Conservation (phyloP, 2,113 vertebrate species). For the Arvicanthis niloticus region DNA sequence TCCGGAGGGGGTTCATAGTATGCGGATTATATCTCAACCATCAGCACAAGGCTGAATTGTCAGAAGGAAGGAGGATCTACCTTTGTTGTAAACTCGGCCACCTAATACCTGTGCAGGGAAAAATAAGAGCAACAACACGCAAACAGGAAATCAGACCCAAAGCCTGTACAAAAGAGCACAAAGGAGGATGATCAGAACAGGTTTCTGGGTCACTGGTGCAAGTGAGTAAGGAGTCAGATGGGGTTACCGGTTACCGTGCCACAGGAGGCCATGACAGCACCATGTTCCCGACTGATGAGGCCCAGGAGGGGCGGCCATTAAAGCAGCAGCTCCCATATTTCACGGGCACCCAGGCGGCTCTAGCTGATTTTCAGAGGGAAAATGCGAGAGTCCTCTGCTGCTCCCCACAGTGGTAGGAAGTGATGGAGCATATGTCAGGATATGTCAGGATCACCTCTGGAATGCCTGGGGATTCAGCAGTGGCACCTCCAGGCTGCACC, state of each 20-base stretch:
- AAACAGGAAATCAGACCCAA: constrained; percentile 43
- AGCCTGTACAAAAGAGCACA: not conserved
- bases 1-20: not conserved
- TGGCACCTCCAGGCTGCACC: not conserved
- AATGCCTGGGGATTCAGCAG: not conserved
- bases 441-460: not conserved
- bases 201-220: not conserved
- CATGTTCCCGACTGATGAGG: not conserved
- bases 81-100: not conserved
- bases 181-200: not conserved
- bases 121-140: not conserved
- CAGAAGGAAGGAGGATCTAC: not conserved
- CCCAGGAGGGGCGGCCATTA: not conserved
- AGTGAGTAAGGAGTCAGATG: not conserved
- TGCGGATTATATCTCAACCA: not conserved
- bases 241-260: not conserved
- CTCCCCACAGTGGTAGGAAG: not conserved
- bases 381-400: not conserved
- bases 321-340: not conserved
- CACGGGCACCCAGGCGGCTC: not conserved
- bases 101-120: constrained; percentile 36
- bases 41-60: not conserved
- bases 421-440: fast-evolving
- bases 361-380: no score
- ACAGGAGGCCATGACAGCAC: not conserved